Conservation (phyloP, 2,797 vertebrate genomes). For the Myoxocephalus aenaeus region DNA sequence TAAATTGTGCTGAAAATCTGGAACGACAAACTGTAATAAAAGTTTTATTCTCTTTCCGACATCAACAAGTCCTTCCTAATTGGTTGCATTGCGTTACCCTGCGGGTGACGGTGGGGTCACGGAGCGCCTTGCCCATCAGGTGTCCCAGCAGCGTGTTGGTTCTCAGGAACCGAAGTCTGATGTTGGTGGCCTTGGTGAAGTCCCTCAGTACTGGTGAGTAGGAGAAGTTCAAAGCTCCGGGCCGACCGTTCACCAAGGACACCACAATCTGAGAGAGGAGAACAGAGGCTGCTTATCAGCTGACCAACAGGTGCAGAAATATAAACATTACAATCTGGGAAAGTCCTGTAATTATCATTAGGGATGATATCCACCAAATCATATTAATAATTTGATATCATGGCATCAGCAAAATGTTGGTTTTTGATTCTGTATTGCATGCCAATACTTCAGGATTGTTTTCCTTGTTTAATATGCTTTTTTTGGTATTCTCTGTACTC, state of each 20-base stretch:
- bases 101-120: slow-evolving; percentile 96
- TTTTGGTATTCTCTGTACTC: not conserved
- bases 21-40: not conserved
- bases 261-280: slow-evolving; percentile 88
- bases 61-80: too few species aligned
- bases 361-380: not conserved
- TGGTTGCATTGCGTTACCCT: slow-evolving; percentile 81
- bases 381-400: not conserved
- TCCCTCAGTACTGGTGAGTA: slow-evolving; percentile 93
- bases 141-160: slow-evolving; percentile 97
- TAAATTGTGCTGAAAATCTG: not conserved
- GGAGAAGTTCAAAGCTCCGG: slow-evolving; percentile 96
- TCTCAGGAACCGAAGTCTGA: slow-evolving; percentile 92
- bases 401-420: not conserved
- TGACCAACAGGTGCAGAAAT: not conserved
- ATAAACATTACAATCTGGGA: not conserved
- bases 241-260: slow-evolving; percentile 95
- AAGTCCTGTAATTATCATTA: not conserved
- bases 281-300: not conserved
- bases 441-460: not conserved
- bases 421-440: not conserved
- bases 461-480: too few species aligned
- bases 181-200: slow-evolving; percentile 97
- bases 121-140: slow-evolving; percentile 96
- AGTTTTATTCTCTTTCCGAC: not conserved